Evolutionary conservation across 1,140 invertebrate genomes (phyloP).

Genomic region (Trichonephila inaurata): DNA sequence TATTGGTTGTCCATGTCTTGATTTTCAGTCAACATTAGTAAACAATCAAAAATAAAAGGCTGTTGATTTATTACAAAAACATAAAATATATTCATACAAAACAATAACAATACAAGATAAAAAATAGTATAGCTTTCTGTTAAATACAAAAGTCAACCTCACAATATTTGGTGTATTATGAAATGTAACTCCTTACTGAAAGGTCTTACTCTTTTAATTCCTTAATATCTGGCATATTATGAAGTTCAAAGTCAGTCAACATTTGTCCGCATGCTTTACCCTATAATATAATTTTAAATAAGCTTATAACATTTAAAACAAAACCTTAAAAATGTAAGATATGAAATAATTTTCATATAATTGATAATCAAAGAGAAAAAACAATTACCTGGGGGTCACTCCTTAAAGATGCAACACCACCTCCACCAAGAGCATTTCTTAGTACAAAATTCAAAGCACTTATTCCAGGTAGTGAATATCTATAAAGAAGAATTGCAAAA

Average conservation of each 20-base stretch:
- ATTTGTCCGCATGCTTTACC: slow-evolving; percentile 82
- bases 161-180: too few relatives aligned
- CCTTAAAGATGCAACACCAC: slow-evolving; percentile 82
- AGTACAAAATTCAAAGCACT: slow-evolving; percentile 82
- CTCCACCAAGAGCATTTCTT: slow-evolving; percentile 81
- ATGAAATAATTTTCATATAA: too few relatives aligned
- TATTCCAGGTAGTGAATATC: slow-evolving; percentile 82
- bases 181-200: too few relatives aligned
- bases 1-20: too few relatives aligned
- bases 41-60: too few relatives aligned
- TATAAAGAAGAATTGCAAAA: slow-evolving; percentile 69
- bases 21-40: too few relatives aligned
- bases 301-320: background rate
- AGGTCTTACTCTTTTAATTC: slow-evolving; percentile 47
- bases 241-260: slow-evolving; percentile 81
- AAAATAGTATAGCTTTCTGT: background rate
- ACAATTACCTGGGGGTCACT: slow-evolving; percentile 82
- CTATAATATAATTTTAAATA: slow-evolving; percentile 75
- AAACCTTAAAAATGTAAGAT: background rate
- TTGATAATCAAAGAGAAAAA: background rate
- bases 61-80: too few relatives aligned
- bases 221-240: slow-evolving; percentile 80
- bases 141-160: too few relatives aligned
- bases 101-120: background rate
- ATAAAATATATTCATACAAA: slow-evolving; percentile 35